Evolutionary conservation across 1,140 invertebrate genomes (phyloP), one percentile per base, ranked within the genome.

Genomic region (Condylostylus longicornis): DNA sequence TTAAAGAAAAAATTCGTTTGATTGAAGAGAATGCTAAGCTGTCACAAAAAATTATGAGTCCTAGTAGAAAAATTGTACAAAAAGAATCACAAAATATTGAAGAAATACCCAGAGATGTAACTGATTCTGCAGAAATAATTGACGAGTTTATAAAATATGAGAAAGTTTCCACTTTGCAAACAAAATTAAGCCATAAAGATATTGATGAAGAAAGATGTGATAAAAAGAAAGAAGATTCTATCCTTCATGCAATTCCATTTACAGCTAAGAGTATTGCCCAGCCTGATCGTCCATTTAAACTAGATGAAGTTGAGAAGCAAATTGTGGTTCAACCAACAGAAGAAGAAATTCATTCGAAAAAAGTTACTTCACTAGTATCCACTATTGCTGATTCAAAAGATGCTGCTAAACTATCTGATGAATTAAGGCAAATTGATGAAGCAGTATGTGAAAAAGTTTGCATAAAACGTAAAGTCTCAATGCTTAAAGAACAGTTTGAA

Each of bases 1-100:
- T 68, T 6, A 61, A 55, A 48, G 58, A 63, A 1, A 61, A 65
- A 43, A 53, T 68, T 12, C 57, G 58, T 53, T 39, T 58, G 4
- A 35, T 68, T 27, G 66, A 67, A 45, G 59, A 64, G 45, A 58
- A 61, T 41, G 40, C 49, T 25, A 20, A 19, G 25, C 45, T 43
- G 25, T 15, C 29, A 21, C 37, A 30, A 35, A 22, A 33, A 19
- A 33, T 18, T 48, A 48, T 31, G 31, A 33, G 12, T 8, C 23
- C 23, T 25, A 25, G n/a, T n/a, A n/a, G n/a, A 25, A 25, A 25
- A 25, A n/a, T 8, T 25, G n/a, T 25, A 25, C 7, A 25, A 25
- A 8, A 8, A n/a, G 23, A 25, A 25, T 25, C 23, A 25, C 7
- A 25, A 25, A 7, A n/a, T n/a, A 8, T 25, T n/a, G 7, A 8